phyloP scores from a whole-genome alignment of 2,797 vertebrate species.

The Huso huso region DNA sequence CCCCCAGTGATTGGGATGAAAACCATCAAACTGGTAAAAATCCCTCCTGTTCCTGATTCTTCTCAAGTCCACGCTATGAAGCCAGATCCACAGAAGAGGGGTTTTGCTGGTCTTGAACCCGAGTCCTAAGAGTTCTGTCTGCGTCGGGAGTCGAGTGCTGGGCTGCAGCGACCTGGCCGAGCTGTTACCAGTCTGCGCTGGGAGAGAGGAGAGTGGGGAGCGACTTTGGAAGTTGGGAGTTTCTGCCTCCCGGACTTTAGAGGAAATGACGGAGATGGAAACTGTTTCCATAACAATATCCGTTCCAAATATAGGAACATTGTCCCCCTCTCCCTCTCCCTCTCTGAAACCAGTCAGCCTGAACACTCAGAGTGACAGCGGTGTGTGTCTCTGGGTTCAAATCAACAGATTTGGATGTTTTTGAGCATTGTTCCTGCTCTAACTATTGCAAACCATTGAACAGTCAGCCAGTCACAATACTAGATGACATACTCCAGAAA shows the following conservation, averaged over 20 bases:
- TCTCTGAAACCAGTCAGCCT: not conserved
- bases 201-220: conserved; percentile 12
- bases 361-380: not conserved
- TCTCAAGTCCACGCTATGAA: conserved; percentile 16
- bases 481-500: too few relatives aligned
- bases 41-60: conserved; percentile 23
- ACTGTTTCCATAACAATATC: conserved; percentile 55
- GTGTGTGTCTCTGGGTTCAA: too few relatives aligned
- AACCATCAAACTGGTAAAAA: not conserved
- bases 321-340: conserved; percentile 24
- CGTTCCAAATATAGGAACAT: conserved; percentile 30
- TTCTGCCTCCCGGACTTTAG: conserved; percentile 19
- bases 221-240: conserved; percentile 25
- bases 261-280: conserved; percentile 45
- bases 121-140: conserved; percentile 31
- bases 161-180: not conserved
- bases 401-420: not conserved
- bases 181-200: not conserved
- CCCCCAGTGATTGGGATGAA: conserved; percentile 12
- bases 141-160: conserved; percentile 29
- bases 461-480: too few relatives aligned
- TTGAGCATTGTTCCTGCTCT: not conserved
- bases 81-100: conserved; percentile 3
- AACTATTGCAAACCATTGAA: not conserved
- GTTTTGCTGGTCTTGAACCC: conserved; percentile 12